Base-by-base conservation (phyloP, 2,888 invertebrate species). In the Leptopilina drosophilae region DNA sequence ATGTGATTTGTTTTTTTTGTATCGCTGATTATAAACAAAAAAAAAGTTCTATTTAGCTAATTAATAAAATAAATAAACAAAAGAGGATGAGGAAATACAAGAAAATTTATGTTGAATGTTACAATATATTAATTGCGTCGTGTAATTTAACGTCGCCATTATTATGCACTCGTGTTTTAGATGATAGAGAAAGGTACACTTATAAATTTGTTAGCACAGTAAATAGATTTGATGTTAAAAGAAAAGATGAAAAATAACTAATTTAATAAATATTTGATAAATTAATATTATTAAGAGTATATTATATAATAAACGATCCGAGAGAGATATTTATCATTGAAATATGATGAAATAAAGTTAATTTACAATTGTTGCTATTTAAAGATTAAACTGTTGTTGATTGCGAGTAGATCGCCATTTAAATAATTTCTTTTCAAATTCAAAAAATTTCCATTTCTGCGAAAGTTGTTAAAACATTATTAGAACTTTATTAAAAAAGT, bases 1-100 rank as follows among this genome's bases (percentile, higher is more conserved):
- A 87, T 87, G 87, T 87, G 86, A 87, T 87, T 42, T 42, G 42
- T 42, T 49, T 49, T 87, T 86, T 87, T 87, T 87, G 80, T 84
- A 87, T 87, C 78, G 87, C 85, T 85, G 85, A 86, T 87, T 85
- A 20, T 20, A 20, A 33, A 33, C 3, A 33, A 33, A 33, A 3
- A 85, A 49, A 49, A 85, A 85, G 84, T 83, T 87, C 79, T 85
- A 84, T 82, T 76, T 80, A 82, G 81, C 78, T 64, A 80, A 81
- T 81, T 77, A 76, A 82, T 76, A 11, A 49, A 49, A 9, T 46
- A 46, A 49, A 11, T 4, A 49, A 11, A 49, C 2, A 11, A 49
- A 49, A 11, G 49, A 49, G 11, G 33, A 33, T 33, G 33, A 9
- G 12, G 42, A 79, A 77, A 83, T 33, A 33, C 33, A 33, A 78